A percentile compares a stretch with the other conserved stretches of the same genome.
Evolutionary conservation across 2,888 invertebrate genomes (phyloP).

Genomic region (Parapristionchus giblindavisi): DNA sequence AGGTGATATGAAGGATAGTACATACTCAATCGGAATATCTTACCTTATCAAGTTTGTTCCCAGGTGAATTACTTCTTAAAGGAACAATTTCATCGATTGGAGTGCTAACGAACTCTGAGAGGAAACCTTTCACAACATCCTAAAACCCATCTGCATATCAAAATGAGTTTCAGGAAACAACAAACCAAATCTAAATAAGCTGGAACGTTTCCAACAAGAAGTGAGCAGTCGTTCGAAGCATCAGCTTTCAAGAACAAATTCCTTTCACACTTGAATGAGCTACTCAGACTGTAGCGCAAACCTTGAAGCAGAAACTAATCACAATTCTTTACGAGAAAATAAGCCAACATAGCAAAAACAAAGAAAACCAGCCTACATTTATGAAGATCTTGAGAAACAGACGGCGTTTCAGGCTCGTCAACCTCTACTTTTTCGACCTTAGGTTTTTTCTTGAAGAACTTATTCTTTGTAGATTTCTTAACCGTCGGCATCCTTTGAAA

Average conservation of each 20-base stretch:
- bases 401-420: neutral
- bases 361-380: constrained; percentile 11
- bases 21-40: no score
- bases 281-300: constrained; percentile 12
- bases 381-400: constrained; percentile 5
- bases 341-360: neutral
- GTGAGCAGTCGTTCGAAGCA: constrained; percentile 14
- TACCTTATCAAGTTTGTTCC: constrained; percentile 16
- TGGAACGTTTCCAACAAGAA: constrained; percentile 33
- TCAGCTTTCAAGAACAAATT: constrained; percentile 31
- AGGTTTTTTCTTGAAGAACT: neutral
- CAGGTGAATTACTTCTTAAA: constrained; percentile 20
- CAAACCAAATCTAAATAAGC: constrained; percentile 22
- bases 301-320: no score
- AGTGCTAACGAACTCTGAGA: constrained; percentile 8
- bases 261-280: constrained; percentile 15
- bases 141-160: neutral
- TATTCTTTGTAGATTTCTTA: constrained; percentile 21
- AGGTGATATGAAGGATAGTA: no score
- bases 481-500: constrained; percentile 3
- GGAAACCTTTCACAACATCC: constrained; percentile 28
- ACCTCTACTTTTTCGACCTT: constrained; percentile 8
- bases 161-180: neutral
- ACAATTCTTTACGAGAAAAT: no score
- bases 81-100: constrained; percentile 21